A percentile compares a stretch with the other conserved stretches of the same genome.
Evolutionary conservation across 2,113 vertebrate genomes (phyloP).

Genomic region (Pycnonotus jocosus): DNA sequence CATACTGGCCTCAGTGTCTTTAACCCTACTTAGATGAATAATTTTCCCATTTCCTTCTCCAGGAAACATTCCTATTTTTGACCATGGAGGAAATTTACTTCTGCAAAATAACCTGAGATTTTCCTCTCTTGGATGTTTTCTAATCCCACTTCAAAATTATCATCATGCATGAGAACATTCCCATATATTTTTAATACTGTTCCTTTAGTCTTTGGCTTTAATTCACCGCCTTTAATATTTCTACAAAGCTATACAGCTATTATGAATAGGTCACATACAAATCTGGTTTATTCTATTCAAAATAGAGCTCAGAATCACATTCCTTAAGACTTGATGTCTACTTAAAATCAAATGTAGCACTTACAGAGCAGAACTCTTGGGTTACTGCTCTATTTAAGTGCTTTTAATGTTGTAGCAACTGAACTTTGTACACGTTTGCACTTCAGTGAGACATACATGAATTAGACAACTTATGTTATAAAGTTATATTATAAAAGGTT

Average conservation of each 20-base stretch:
- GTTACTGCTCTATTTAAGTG: not conserved
- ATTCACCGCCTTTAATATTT: not conserved
- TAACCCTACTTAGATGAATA: not conserved
- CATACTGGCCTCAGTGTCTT: not conserved
- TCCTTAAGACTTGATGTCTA: not conserved
- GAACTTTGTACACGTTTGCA: not conserved
- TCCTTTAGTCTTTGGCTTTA: not conserved
- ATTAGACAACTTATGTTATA: not conserved
- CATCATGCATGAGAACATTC: not conserved
- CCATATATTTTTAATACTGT: not conserved
- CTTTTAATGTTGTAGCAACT: not conserved
- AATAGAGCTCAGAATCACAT: not conserved
- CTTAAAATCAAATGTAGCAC: not conserved
- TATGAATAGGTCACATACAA: not conserved
- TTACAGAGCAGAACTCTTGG: not conserved
- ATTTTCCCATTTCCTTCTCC: not conserved
- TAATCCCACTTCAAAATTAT: not conserved
- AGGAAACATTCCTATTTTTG: not conserved
- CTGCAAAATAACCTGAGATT: not conserved
- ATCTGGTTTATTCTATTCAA: not conserved
- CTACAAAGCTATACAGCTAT: not conserved
- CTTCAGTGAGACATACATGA: not conserved
- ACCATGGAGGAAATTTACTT: not conserved
- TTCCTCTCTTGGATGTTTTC: not conserved
- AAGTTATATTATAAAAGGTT: not conserved